A percentile compares a stretch with the other conserved stretches of the same genome.
These are phyloP conservation scores for Pelochelys cantorii DNA, from an alignment of 2,797 vertebrate genomes.

Conservation along the genomic window DNA sequence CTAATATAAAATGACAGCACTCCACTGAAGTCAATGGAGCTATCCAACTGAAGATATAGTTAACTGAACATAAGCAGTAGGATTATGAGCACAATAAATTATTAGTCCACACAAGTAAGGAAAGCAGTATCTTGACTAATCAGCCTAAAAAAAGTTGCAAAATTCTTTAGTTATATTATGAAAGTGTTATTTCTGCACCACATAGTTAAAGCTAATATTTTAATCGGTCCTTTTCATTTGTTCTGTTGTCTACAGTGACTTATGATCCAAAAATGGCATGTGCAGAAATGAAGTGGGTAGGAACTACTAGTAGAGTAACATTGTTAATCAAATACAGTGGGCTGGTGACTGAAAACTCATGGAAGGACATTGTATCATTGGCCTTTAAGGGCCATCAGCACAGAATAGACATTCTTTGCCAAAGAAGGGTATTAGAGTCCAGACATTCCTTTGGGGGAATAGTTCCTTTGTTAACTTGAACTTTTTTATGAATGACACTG, in stretches of 20 bases:
- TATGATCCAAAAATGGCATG: not conserved
- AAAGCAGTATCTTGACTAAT: not conserved
- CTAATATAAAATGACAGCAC: not conserved
- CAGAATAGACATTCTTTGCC: not conserved
- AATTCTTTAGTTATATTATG: not conserved
- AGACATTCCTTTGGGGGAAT: not conserved
- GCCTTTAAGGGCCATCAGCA: not conserved
- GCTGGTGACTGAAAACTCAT: slow-evolving; percentile 10
- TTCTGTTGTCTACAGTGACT: not conserved
- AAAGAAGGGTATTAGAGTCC: not conserved
- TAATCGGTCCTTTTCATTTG: not conserved
- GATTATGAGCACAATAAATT: not conserved
- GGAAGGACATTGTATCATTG: slow-evolving; percentile 1
- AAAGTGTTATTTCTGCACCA: not conserved
- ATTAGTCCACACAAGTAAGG: not conserved
- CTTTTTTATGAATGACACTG: slow-evolving; percentile 9
- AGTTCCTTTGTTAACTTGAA: not conserved
- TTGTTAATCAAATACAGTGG: not conserved
- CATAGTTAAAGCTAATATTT: not conserved
- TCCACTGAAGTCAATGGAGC: not conserved
- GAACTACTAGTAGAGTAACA: not conserved
- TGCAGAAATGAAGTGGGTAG: not conserved
- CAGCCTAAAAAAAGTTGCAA: not conserved
- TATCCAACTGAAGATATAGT: not conserved
- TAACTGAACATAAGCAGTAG: not conserved